phyloP scores from a whole-genome alignment of 2,888 invertebrate genomes.

The Shargacucullia verbasci region DNA sequence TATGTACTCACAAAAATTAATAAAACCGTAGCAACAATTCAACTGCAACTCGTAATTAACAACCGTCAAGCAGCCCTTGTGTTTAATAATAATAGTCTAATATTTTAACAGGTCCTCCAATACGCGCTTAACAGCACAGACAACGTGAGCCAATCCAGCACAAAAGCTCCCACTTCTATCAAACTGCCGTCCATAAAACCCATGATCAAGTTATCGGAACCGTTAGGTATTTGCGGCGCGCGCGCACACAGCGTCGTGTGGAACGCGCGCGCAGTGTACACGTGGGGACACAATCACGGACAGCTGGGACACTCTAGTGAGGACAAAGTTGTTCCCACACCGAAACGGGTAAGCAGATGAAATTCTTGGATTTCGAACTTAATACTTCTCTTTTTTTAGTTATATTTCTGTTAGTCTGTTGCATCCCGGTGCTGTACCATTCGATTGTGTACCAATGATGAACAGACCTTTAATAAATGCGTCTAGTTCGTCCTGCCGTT shows the following conservation, averaged over 20 bases:
- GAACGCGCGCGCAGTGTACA: slow-evolving; percentile 90
- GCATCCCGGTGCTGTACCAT: too few species aligned
- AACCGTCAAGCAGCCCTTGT: too few species aligned
- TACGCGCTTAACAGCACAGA: slow-evolving; percentile 77
- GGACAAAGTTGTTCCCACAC: slow-evolving; percentile 79
- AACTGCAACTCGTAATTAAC: too few species aligned
- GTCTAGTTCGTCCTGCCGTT: too few species aligned
- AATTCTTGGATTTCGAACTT: too few species aligned
- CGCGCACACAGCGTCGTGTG: slow-evolving; percentile 92
- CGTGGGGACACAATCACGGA: slow-evolving; percentile 95
- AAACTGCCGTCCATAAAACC: slow-evolving; percentile 74
- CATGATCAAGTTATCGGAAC: slow-evolving; percentile 73
- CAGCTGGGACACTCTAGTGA: slow-evolving; percentile 92
- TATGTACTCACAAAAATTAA: too few species aligned
- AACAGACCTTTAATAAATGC: too few species aligned
- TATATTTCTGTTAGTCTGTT: too few species aligned
- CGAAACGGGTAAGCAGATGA: slow-evolving; percentile 79
- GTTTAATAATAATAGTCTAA: too few species aligned
- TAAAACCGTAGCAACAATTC: too few species aligned
- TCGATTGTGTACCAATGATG: too few species aligned
- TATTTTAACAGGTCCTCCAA: slow-evolving; percentile 76
- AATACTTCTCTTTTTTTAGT: too few species aligned
- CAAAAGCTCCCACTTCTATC: slow-evolving; percentile 75
- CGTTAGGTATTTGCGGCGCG: slow-evolving; percentile 90
- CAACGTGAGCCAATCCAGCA: slow-evolving; percentile 73